Evolutionary conservation across 2,888 invertebrate species (phyloP), one percentile per base, ranked within the genome.

Genomic region (Xiphydria camelus): DNA sequence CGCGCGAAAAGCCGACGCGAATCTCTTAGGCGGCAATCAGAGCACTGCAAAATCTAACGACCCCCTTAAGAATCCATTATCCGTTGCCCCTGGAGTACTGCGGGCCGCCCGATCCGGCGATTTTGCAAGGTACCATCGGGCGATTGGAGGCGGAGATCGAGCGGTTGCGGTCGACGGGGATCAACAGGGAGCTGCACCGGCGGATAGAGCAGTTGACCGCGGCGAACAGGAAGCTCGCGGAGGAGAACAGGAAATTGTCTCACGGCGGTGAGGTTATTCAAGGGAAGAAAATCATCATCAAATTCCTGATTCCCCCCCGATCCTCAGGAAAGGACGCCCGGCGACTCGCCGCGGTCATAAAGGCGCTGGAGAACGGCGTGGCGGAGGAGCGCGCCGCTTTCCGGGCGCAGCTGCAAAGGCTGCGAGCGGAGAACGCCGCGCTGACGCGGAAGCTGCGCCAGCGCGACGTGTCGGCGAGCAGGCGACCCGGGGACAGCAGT

Each of bases 71-170:
- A 64, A 80, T 80, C 54, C 77, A 80, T 61, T 81, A 81, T 65
- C 81, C 80, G 14, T 63, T 82, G 45, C 79, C 80, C 5, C 53
- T 81, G 58, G 80, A 80, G 55, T 81, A 81, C 57, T 78, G 78
- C 53, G 81, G 80, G 17, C 76, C 77, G 20, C 81, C 81, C 10
- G 79, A 80, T 68, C 77, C 80, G 10, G 49, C 66, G 34, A 65
- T 79, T 47, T 66, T 81, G 31, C 80, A 80, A 70, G 70, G 73
- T 1, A 80, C 78, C 1, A 80, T 81, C 35, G 66, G 74, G 40
- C 73, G 74, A 59, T 61, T 81, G 23, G 78, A 79, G 57, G 56
- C 70, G 4, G 80, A 81, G 66, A 67, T 80, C 15, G 62, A 65
- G 20, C 71, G 67, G 56, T 57, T 77, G 2, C 73, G 75, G 41